Evolutionary conservation across 2,797 vertebrate species (phyloP), one percentile per base, ranked within the genome.

Genomic region (Pipistrellus pygmaeus): DNA sequence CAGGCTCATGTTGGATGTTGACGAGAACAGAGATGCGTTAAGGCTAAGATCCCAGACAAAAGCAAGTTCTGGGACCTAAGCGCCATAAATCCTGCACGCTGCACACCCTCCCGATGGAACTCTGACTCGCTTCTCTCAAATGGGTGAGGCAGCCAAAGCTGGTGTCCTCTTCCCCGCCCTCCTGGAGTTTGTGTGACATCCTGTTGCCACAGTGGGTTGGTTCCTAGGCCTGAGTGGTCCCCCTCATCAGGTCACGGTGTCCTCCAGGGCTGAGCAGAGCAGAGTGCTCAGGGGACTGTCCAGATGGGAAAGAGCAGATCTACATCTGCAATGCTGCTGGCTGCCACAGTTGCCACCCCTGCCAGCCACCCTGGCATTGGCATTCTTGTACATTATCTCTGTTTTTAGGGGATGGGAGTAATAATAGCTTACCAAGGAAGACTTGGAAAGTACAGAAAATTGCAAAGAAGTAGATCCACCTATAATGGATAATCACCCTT

Each of bases 401-500:
- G 72, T 41, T 38, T 51, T 30, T n/a, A 18, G 46, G 53, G 48
- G 21, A 15, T 66, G 35, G 10, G 41, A 76, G 25, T 17, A 41
- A 21, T 64, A 68, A 77, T 25, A 48, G 72, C 44, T 86, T 75
- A 68, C 5, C 32, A 12, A 84, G 86, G 68, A 53, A 89, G 88
- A 77, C 60, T 23, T 85, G 72, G 66, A 41, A 94, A 85, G 46
- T 41, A 8, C 73, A 92, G 83, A 81, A 48, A 72, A 20, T 93
- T 30, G 51, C n/a, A 69, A 85, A 3, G n/a, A 85, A 4, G n/a
- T 25, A 44, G 60, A 78, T 8, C 18, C 55, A 32, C 51, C 62
- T 48, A 8, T 44, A 35, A 69, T 1, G 10, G 82, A 21, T 38
- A 84, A n/a, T 75, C 86, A 14, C 53, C 14, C 27, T 64, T n/a